Evolutionary conservation across 2,797 vertebrate genomes (phyloP), one percentile per base, ranked within the genome.

Genomic region (Aeoliscus strigatus): DNA sequence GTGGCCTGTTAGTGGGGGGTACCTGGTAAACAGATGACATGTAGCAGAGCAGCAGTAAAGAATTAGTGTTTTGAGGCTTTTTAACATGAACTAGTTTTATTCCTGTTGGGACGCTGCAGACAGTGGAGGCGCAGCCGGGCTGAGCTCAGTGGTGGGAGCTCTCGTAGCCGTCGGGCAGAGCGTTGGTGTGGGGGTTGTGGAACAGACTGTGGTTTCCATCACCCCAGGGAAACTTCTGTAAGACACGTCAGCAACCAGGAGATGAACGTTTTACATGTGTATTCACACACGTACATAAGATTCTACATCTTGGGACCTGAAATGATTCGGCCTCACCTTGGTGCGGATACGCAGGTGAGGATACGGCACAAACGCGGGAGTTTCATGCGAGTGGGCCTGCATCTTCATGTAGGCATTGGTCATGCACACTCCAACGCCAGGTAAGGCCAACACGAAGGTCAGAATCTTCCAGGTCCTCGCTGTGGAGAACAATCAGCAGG

Each of bases 151-250:
- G 81, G 12, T 82, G 80, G 16, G 81, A 29, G 12, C 14, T 15
- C 66, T 94, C 90, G 0, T 77, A 94, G 38, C 92, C 92, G 0
- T 85, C 81, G 2, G 93, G 93, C 31, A 93, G 84, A 29, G 92
- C 0, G 11, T 94, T 94, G 53, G 84, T n/a, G 30, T 84, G 90
- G 14, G 81, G 0, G 44, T 94, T 94, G 82, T 94, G 92, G 85
- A 94, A 91, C 6, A 94, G 59, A 1, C 73, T 58, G 70, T 91
- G 92, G 85, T 94, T 91, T 16, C 93, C 91, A 28, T 94, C 93
- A 1, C 92, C 90, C 92, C 93, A 94, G 2, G 90, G 86, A 51
- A 85, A 94, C 53, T 51, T 88, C 93, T 94, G 79, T 0, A 53
- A 30, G 21, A 8, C 66, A 21, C 3, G 6, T 3, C 18, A 21